phyloP scores from a whole-genome alignment of 2,797 vertebrate genomes.

The Epinephelus awoara region DNA sequence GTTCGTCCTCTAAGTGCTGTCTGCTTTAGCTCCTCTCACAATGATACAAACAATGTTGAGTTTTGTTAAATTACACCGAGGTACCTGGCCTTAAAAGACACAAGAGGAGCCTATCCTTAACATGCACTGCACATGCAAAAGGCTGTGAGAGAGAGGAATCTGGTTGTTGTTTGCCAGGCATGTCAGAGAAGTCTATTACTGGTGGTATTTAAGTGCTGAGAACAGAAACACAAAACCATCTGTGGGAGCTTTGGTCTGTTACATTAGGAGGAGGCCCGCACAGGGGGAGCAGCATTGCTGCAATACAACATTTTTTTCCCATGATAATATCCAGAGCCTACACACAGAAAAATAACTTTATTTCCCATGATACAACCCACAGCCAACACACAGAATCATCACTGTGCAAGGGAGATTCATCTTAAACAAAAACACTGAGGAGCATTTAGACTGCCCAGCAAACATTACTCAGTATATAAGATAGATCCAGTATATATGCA shows the following conservation, averaged over 20 bases:
- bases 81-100: neutral
- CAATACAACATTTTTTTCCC: constrained; percentile 16
- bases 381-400: neutral
- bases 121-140: neutral
- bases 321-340: constrained; percentile 37
- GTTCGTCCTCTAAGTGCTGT: neutral
- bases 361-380: constrained; percentile 18
- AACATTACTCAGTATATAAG: neutral
- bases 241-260: constrained; percentile 53
- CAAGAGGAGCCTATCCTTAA: neutral
- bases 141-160: constrained; percentile 7
- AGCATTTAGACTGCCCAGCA: neutral
- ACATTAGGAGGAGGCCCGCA: constrained; percentile 43
- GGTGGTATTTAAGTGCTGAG: constrained; percentile 44
- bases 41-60: constrained; percentile 14
- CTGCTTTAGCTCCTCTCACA: constrained; percentile 30
- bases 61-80: constrained; percentile 7
- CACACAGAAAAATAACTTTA: constrained; percentile 9
- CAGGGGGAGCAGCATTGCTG: constrained; percentile 22
- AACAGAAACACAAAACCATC: constrained; percentile 63
- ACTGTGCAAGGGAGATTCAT: constrained; percentile 13
- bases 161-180: constrained; percentile 34
- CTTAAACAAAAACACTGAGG: neutral
- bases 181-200: constrained; percentile 41
- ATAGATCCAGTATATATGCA: neutral